Evolutionary conservation across 2,113 vertebrate species (phyloP).

Genomic region (Rhipidura dahli): DNA sequence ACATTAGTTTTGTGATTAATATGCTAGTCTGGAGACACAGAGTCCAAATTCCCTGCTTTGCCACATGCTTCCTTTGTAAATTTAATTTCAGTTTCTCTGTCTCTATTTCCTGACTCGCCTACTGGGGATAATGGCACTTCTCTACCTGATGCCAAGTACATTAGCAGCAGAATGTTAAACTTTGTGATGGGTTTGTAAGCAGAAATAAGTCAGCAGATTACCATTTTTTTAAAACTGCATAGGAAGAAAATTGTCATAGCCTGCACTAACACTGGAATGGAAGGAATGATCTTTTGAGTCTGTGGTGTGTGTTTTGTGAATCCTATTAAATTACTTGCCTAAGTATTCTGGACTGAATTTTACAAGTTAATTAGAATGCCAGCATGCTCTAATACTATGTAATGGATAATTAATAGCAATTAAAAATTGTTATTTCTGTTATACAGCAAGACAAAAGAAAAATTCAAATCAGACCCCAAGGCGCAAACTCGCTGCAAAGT

Average conservation of each 20-base stretch:
- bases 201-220: background rate
- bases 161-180: background rate
- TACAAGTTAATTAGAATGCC: background rate
- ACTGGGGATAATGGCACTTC: constrained; percentile 17
- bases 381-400: background rate
- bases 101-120: background rate
- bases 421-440: background rate
- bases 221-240: background rate
- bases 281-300: background rate
- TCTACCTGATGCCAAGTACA: constrained; percentile 2
- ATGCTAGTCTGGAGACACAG: background rate
- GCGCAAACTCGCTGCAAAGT: background rate
- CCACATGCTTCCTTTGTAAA: background rate
- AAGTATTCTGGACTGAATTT: background rate
- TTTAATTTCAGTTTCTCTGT: background rate
- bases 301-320: background rate
- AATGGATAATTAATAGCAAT: background rate
- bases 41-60: background rate
- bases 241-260: background rate
- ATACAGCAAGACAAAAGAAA: background rate
- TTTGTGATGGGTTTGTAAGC: background rate
- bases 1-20: background rate
- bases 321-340: background rate
- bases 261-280: background rate
- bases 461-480: background rate